Conservation (phyloP, 2,888 invertebrate genomes). For the Aphidoletes aphidimyza region DNA sequence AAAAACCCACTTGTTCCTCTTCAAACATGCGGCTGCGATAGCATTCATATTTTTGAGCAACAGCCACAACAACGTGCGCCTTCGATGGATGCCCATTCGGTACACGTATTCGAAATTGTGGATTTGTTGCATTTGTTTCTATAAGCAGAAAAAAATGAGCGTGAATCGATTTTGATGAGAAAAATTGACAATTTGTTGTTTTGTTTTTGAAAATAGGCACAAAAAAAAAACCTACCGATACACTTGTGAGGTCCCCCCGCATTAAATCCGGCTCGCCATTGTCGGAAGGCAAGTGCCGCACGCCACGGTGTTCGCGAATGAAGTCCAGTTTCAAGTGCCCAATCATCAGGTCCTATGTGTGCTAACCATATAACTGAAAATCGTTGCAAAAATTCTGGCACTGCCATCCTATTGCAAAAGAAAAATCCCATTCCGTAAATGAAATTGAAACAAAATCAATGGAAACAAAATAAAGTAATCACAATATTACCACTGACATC, state of each 20-base stretch:
- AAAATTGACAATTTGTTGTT: neutral
- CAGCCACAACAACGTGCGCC: conserved; percentile 79
- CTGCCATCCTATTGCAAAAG: conserved; percentile 58
- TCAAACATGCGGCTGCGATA: conserved; percentile 65
- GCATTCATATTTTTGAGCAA: conserved; percentile 74
- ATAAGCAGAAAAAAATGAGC: conserved; percentile 58
- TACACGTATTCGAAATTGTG: conserved; percentile 77
- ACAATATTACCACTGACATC: neutral
- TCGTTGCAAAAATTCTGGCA: conserved; percentile 59
- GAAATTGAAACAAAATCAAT: no score
- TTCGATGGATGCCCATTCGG: conserved; percentile 71
- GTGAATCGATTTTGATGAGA: conserved; percentile 8
- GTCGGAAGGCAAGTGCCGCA: conserved; percentile 74
- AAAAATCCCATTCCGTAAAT: no score
- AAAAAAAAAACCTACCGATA: conserved; percentile 65
- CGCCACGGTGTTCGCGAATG: conserved; percentile 76
- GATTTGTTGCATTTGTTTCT: conserved; percentile 77
- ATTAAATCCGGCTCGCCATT: conserved; percentile 77
- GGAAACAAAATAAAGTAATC: neutral
- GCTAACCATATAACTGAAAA: conserved; percentile 68
- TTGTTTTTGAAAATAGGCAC: neutral
- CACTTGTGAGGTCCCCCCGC: conserved; percentile 76
- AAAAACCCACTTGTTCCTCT: conserved; percentile 74
- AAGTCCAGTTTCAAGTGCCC: conserved; percentile 72
- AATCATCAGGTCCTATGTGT: conserved; percentile 81